phyloP scores from a whole-genome alignment of 2,888 invertebrate genomes.

The Pedicia rivosa region DNA sequence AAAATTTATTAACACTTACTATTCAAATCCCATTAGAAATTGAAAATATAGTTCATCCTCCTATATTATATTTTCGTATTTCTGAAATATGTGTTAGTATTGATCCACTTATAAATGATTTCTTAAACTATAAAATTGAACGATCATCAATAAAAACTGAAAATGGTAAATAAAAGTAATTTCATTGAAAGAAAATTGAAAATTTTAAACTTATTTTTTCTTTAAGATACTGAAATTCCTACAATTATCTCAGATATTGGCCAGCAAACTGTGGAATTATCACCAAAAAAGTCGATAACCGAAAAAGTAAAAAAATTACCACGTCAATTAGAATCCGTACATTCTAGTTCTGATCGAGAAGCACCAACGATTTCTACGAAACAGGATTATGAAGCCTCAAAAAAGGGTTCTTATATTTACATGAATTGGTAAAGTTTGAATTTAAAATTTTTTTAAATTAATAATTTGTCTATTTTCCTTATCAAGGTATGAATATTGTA shows the following conservation, averaged over 20 bases:
- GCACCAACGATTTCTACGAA: conserved; percentile 9
- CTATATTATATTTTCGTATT: conserved; percentile 33
- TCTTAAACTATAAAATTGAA: conserved; percentile 50
- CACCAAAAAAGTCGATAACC: neutral
- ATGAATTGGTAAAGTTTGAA: too few relatives aligned
- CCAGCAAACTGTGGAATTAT: neutral
- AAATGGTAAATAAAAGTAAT: too few relatives aligned
- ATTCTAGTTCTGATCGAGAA: conserved; percentile 28
- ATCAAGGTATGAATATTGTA: too few relatives aligned
- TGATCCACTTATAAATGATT: conserved; percentile 47
- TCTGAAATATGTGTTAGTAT: conserved; percentile 36
- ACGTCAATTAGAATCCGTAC: conserved; percentile 21
- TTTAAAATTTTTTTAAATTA: too few relatives aligned
- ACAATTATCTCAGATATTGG: conserved; percentile 12
- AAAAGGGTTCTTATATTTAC: too few relatives aligned
- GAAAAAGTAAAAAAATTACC: neutral
- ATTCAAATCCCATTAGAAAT: conserved; percentile 7
- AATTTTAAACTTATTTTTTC: too few relatives aligned
- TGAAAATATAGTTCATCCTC: conserved; percentile 23
- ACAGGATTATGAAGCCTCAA: too few relatives aligned
- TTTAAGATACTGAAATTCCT: too few relatives aligned
- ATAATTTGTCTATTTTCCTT: too few relatives aligned
- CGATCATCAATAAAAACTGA: too few relatives aligned
- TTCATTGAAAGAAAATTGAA: too few relatives aligned
- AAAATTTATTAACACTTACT: conserved; percentile 3